Percentiles rank a stretch among this genome's conserved stretches.
phyloP scores from a whole-genome alignment of 2,113 vertebrate genomes.

The Phodopus roborovskii region DNA sequence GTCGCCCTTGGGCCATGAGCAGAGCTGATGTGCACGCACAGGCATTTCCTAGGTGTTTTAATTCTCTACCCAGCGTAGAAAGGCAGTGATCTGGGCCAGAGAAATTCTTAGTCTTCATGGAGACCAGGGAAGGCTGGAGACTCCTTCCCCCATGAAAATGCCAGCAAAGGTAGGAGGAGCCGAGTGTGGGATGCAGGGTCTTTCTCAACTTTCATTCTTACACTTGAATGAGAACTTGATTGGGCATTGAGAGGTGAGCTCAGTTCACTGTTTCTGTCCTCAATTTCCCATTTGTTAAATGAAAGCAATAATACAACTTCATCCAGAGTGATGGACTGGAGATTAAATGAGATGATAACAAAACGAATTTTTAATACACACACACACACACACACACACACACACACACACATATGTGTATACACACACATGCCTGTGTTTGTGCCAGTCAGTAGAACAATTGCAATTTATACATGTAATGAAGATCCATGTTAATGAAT shows the following conservation, averaged over 20 bases:
- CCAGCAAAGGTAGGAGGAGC: neutral
- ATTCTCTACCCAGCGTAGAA: neutral
- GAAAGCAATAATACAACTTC: neutral
- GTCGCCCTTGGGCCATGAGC: neutral
- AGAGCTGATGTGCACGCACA: neutral
- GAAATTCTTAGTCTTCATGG: neutral
- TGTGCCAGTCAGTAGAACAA: neutral
- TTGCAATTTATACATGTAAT: neutral
- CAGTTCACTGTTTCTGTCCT: neutral
- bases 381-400: no score
- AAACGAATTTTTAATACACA: no score
- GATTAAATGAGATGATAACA: constrained; percentile 1
- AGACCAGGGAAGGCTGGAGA: no score
- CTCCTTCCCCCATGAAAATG: neutral
- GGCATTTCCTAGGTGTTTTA: neutral
- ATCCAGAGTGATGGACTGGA: neutral
- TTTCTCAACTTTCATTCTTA: neutral
- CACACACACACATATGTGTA: no score
- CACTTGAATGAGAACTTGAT: neutral
- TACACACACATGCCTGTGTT: neutral
- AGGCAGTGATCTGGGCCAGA: neutral
- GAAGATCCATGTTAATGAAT: neutral
- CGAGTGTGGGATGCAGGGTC: fast-evolving
- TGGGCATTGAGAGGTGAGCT: neutral
- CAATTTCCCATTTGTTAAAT: neutral